Evolutionary conservation across 35 echinoderm and acorn worm species (phyloP).

Genomic region (Eucidaris tribuloides): DNA sequence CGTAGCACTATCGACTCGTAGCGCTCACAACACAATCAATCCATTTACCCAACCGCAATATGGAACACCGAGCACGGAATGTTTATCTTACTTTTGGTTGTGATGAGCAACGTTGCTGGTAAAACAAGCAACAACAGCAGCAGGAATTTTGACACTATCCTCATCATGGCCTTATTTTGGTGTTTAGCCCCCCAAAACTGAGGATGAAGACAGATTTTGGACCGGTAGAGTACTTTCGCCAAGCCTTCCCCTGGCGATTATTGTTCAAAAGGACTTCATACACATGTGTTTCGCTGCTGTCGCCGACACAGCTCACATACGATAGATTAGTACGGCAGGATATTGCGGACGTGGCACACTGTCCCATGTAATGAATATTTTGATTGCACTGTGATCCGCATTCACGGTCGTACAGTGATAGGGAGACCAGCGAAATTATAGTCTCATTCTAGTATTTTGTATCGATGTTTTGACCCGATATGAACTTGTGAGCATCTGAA

Average conservation of each 20-base stretch:
- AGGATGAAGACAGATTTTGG: constrained; percentile 33
- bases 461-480: no score
- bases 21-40: background rate
- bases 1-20: constrained; percentile 22
- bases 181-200: background rate
- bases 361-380: no score
- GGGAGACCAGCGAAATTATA: no score
- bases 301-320: no score
- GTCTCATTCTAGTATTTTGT: no score
- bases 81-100: constrained; percentile 61
- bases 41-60: background rate
- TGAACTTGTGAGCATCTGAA: no score
- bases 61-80: background rate
- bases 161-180: constrained; percentile 48
- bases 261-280: background rate
- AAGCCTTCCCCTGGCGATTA: background rate
- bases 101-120: constrained; percentile 69
- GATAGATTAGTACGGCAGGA: no score
- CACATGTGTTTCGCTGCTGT: constrained; percentile 30
- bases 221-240: background rate
- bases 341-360: no score
- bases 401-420: no score
- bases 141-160: constrained; percentile 68
- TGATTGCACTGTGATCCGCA: no score
- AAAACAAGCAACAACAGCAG: constrained; percentile 87